Base-by-base conservation (phyloP, 2,888 invertebrate species). In the Epistrophella euchroma region DNA sequence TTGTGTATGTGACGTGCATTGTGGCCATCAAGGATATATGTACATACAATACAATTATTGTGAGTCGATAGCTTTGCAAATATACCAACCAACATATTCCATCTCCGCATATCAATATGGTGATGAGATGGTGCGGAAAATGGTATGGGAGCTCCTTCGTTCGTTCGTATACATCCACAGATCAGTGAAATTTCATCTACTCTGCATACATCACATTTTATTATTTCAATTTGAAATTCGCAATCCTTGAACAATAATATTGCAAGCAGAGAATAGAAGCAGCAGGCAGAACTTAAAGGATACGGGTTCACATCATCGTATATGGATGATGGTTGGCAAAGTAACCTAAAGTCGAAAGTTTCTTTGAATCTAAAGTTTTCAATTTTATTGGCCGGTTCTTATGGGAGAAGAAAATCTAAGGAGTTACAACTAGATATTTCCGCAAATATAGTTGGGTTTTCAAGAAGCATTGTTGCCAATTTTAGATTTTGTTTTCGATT, bases 321-420 rank as follows among this genome's bases (percentile, higher is more conserved):
- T n/a, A n/a, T n/a, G n/a, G n/a, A n/a, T n/a, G n/a, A 32, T 47
- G 55, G 19, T n/a, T 9, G 15, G 43, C n/a, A 47, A 52, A 60
- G n/a, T 71, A 68, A 68, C 50, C 62, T 37, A 9, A 40, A 72
- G 55, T 55, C 47, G 43, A 58, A 66, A 74, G 74, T 84, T 78
- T 79, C 79, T 84, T 79, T 84, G 79, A 84, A 79, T 84, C 58
- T 74, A 75, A 84, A 79, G 84, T 79, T 79, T 79, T 52, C 71
- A 71, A 66, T 79, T 84, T 75, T 79, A 79, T 64, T 84, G 56
- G 56, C 28, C 64, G 32, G 10, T 60, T 60, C 47, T 55, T 35
- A 74, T 66, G 47, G 52, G 71, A 4, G 40, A 64, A 35, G 74
- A 56, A 74, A 75, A 84, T 71, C 79, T 79, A 84, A 75, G 71